Base-by-base conservation (phyloP, 2,797 vertebrate species). In the Rousettus madagascariensis region DNA sequence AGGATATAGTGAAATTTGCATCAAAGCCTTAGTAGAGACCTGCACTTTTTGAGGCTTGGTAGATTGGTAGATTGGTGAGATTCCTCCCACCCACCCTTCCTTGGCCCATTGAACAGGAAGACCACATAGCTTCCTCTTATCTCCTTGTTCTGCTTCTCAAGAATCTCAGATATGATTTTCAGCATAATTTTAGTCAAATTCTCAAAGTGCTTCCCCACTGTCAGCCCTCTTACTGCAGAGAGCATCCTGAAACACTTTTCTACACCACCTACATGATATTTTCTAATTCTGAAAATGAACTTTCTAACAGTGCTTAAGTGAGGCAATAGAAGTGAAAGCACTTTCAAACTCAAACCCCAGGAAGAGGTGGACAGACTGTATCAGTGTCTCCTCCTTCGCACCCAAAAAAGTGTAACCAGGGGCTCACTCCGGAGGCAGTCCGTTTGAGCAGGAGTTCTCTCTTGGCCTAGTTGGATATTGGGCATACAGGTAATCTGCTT, bases 281-380 rank as follows among this genome's bases (percentile, higher is more conserved):
- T 84, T 94, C 57, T 95, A 55, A 59, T 91, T 97, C 86, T 96
- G 66, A 86, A 91, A 86, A 41, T 74, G 57, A 91, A 84, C 74
- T 75, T 95, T 90, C 36, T 15, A 22, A 79, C 30, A 79, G 17
- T 1, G 38, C 41, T 49, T 38, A 78, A 89, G 84, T 86, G 57
- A 79, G 46, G 66, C 69, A 65, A 57, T 49, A 72, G 83, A 72
- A n/a, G 9, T 57, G 57, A 86, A 95, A 92, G 49, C 33, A 26
- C 20, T 78, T 86, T 85, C 63, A 71, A 90, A 75, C 41, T 65
- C 61, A 46, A 10, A 51, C 38, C 71, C 38, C 10, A 24, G 36
- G 46, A 94, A 77, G 84, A 68, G 49, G 36, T 20, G 8, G 12
- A 15, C 36, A 51, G 57, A 11, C 30, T 65, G 33, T 28, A 3